Conservation (phyloP, 1,140 invertebrate species). For the Drosophila nigromelanica region DNA sequence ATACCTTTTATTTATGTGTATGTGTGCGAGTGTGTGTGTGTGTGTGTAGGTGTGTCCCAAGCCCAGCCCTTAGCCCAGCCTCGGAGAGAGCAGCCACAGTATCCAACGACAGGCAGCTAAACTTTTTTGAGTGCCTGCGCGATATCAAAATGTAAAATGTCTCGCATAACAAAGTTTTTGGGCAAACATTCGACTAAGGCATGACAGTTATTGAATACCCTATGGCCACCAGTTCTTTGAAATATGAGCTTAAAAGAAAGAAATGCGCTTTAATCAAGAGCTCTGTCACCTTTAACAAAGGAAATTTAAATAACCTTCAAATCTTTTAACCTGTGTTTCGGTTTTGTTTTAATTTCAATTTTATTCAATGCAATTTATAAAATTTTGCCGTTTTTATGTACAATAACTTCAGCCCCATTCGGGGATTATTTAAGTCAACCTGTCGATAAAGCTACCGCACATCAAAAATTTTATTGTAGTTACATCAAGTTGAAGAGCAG, state of each 20-base stretch:
- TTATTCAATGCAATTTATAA: too few relatives aligned
- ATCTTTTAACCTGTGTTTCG: neutral
- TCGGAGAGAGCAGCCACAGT: conserved; percentile 1
- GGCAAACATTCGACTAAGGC: conserved; percentile 3
- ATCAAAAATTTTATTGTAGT: conserved; percentile 59
- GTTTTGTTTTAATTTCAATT: too few relatives aligned
- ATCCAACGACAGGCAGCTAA: conserved; percentile 12
- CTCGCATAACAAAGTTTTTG: conserved; percentile 43
- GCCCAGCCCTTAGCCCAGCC: conserved; percentile 26
- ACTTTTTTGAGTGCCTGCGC: conserved; percentile 44
- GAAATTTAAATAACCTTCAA: neutral
- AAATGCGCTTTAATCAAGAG: neutral
- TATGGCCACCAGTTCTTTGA: conserved; percentile 4
- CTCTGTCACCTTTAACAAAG: neutral
- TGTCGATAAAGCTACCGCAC: conserved; percentile 25
- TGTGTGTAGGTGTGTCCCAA: conserved; percentile 66
- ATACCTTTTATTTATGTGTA: conserved; percentile 33
- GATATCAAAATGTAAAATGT: conserved; percentile 54
- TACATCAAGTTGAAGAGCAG: conserved; percentile 37
- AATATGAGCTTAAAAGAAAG: neutral
- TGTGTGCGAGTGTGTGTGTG: conserved; percentile 8
- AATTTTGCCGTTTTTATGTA: neutral
- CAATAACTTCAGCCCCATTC: neutral
- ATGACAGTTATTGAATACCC: conserved; percentile 33
- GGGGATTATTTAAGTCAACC: conserved; percentile 36